Conservation (phyloP, 2,797 vertebrate species). For the Helicolenus hilgendorfi region DNA sequence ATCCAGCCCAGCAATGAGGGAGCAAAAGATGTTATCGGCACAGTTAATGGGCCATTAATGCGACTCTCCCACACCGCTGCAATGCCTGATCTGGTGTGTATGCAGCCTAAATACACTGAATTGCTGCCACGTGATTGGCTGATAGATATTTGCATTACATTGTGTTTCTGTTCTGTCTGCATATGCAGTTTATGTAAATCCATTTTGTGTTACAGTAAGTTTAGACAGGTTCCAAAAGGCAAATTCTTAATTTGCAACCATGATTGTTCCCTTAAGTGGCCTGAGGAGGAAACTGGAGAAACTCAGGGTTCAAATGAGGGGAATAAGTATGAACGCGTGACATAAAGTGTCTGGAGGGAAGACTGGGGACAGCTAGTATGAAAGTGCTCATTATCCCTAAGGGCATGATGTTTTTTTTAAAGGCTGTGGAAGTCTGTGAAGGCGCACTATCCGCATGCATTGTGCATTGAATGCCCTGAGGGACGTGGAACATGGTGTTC, state of each 20-base stretch:
- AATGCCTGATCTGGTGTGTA: too few species aligned
- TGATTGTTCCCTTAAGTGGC: conserved; percentile 17
- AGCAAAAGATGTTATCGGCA: too few species aligned
- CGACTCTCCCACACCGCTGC: too few species aligned
- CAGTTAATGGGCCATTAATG: too few species aligned
- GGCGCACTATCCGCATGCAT: conserved; percentile 5
- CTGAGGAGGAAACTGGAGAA: conserved; percentile 42
- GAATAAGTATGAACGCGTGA: conserved; percentile 60
- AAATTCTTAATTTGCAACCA: conserved; percentile 29
- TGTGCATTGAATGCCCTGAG: conserved; percentile 42
- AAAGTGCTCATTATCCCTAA: conserved; percentile 54
- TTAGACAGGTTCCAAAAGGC: conserved; percentile 1
- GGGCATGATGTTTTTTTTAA: conserved; percentile 56
- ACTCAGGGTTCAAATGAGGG: conserved; percentile 51
- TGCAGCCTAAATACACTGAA: too few species aligned
- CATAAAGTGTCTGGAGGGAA: conserved; percentile 66
- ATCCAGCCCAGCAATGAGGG: too few species aligned
- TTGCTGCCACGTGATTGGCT: too few species aligned
- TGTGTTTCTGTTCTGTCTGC: background rate
- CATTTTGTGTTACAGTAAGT: background rate
- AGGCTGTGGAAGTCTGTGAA: conserved; percentile 25
- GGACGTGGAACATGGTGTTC: conserved; percentile 46
- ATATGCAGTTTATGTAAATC: conserved; percentile 23
- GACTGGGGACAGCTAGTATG: conserved; percentile 40
- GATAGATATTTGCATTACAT: background rate